A percentile compares a stretch with the other conserved stretches of the same genome.
phyloP scores from a whole-genome alignment of 2,797 vertebrate species.

The Mycteria americana region DNA sequence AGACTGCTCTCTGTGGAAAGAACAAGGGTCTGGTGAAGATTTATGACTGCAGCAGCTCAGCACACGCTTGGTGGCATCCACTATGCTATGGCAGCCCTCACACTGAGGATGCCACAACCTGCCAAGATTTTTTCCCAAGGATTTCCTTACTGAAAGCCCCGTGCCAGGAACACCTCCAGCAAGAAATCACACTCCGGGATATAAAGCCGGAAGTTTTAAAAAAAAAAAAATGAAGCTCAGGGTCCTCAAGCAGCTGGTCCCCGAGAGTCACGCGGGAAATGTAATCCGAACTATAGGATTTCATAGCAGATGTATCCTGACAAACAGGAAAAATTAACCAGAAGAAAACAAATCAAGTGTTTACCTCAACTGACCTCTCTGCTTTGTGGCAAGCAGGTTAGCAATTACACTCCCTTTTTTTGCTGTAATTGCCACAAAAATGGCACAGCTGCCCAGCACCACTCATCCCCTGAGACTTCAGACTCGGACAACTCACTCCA shows the following conservation, averaged over 20 bases:
- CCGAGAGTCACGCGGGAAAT: neutral
- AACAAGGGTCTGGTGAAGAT: neutral
- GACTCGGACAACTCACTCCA: neutral
- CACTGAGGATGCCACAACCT: neutral
- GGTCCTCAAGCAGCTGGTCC: neutral
- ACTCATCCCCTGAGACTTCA: neutral
- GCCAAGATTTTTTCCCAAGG: neutral
- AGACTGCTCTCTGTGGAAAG: neutral
- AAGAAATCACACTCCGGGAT: neutral
- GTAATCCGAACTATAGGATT: neutral
- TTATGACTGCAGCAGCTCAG: neutral
- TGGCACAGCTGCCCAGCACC: neutral
- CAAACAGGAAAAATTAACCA: conserved; percentile 41
- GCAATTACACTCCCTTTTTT: neutral
- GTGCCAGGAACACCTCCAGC: neutral
- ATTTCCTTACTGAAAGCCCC: neutral
- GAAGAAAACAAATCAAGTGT: neutral
- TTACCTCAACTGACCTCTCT: neutral
- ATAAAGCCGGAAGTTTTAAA: neutral
- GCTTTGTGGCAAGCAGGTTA: neutral
- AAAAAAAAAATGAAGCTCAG: neutral
- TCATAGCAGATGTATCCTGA: conserved; percentile 38
- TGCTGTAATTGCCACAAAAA: neutral
- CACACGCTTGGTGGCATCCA: neutral
- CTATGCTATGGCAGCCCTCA: neutral